These are phyloP conservation scores for Allygus modestus DNA, from an alignment of 2,888 invertebrate genomes.

Conservation along the genomic window DNA sequence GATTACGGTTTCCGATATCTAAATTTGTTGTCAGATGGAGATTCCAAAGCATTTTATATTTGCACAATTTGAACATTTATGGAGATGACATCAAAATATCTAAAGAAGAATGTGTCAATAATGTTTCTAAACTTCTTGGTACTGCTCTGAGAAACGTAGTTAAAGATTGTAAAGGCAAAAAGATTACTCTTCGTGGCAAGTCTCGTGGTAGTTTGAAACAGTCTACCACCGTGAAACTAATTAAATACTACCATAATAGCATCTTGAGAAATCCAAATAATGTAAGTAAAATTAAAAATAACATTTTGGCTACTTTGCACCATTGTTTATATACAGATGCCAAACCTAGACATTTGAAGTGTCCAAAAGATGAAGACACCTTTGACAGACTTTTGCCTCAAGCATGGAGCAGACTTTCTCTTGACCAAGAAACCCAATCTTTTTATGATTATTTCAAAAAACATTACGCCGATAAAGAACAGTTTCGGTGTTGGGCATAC, in stretches of 20 bases:
- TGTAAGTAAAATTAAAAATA: constrained; percentile 65
- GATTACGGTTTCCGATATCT: constrained; percentile 37
- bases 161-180: constrained; percentile 23
- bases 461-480: constrained; percentile 61
- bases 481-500: constrained; percentile 61
- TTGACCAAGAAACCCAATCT: neutral
- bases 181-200: constrained; percentile 59
- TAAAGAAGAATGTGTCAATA: constrained; percentile 65
- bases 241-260: constrained; percentile 66
- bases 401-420: neutral
- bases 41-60: constrained; percentile 35
- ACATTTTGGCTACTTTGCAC: constrained; percentile 68
- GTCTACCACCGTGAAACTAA: constrained; percentile 55
- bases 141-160: constrained; percentile 54
- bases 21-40: constrained; percentile 35
- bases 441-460: constrained; percentile 67
- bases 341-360: constrained; percentile 1
- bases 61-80: constrained; percentile 58
- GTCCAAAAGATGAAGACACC: constrained; percentile 11
- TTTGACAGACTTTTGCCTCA: neutral
- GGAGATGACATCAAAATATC: neutral
- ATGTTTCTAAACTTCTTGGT: constrained; percentile 59
- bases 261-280: constrained; percentile 65
- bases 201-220: constrained; percentile 49
- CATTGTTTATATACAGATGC: constrained; percentile 63